Evolutionary conservation across 2,888 invertebrate genomes (phyloP), one percentile per base, ranked within the genome.

Genomic region (Standfussiana lucernea): DNA sequence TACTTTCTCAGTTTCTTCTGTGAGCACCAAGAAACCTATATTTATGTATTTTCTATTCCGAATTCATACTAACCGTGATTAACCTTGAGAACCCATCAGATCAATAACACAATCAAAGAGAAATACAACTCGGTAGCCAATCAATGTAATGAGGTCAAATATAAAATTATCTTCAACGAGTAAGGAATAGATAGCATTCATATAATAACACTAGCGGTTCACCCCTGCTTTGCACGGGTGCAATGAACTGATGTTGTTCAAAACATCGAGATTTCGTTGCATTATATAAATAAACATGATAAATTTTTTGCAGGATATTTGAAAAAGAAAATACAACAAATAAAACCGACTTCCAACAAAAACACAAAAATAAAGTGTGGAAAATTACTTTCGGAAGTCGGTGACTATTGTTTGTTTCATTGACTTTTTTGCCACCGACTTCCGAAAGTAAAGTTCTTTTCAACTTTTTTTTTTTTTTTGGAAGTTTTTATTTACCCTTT

Each of bases 71-170:
- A 28, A 56, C 10, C 50, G n/a, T 32, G 8, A 45, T 69, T n/a
- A 69, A 42, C 72, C 40, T 69, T 66, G 21, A 35, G 18, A 78
- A 35, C n/a, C 50, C 28, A 56, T 50, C 42, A 11, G 10, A 69
- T 53, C 24, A 72, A 83, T 78, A 78, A 40, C 3, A 66, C 7
- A 35, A 50, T 15, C 50, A 6, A 69, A 45, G 37, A 40, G 53
- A 66, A 40, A 42, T 13, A 72, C n/a, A 50, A 42, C n/a, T 35
- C 59, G 2, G 50, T 53, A 71, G 59, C 64, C 35, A n/a, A 66
- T 8, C 35, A n/a, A 66, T 8, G 56, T 68, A 73, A 62, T 76
- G 28, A 83, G 82, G 82, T 86, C 85, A 78, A 77, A 79, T 74
- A 65, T 75, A 72, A 72, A 64, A 75, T 79, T 15, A 80, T 73